Evolutionary conservation across 2,113 vertebrate species (phyloP).

Genomic region (Canis aureus): DNA sequence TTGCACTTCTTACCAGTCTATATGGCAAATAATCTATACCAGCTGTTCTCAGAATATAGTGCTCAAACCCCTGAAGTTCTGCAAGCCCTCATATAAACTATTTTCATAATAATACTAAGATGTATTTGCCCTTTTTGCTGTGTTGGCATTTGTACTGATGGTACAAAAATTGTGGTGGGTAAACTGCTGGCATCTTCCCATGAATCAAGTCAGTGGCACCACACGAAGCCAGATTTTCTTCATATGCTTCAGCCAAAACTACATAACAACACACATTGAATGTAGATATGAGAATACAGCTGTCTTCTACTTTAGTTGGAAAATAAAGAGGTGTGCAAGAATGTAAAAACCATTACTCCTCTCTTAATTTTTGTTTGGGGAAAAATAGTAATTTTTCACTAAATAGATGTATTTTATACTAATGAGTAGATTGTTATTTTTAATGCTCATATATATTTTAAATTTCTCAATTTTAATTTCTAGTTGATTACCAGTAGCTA

Average conservation of each 20-base stretch:
- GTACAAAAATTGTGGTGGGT: background rate
- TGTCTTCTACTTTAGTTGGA: background rate
- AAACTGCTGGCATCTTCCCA: accelerated
- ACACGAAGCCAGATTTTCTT: background rate
- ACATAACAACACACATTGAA: background rate
- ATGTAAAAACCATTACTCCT: background rate
- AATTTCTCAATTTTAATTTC: background rate
- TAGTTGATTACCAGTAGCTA: background rate
- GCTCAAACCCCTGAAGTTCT: background rate
- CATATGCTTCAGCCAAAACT: background rate
- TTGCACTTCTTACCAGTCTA: background rate
- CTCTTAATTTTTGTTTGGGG: background rate
- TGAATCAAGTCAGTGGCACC: background rate
- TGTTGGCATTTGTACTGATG: background rate
- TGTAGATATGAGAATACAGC: background rate
- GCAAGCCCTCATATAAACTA: background rate
- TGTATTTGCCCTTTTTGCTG: background rate
- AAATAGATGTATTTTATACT: background rate
- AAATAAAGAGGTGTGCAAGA: background rate
- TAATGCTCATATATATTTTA: background rate
- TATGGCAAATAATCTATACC: too few relatives aligned
- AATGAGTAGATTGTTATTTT: background rate
- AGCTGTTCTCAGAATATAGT: background rate
- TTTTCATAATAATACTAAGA: background rate
- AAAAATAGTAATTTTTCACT: background rate